These are phyloP conservation scores for Numida meleagris DNA, from an alignment of 2,113 vertebrate genomes.

Conservation along the genomic window DNA sequence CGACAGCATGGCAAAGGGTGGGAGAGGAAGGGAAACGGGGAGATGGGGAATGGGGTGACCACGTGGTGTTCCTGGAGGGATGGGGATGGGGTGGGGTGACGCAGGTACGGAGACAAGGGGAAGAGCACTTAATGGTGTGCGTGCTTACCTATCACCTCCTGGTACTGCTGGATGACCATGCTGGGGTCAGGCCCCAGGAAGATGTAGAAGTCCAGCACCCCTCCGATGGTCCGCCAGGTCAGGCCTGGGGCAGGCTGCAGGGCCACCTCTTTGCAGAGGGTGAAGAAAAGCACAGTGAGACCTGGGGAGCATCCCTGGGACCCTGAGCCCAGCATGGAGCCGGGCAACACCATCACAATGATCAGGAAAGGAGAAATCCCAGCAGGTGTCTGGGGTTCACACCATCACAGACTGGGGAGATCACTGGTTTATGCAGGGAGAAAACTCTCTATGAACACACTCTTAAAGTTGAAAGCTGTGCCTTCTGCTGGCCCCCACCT, in stretches of 20 bases:
- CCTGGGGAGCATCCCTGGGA: background rate
- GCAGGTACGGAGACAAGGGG: background rate
- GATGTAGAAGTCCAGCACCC: constrained; percentile 88
- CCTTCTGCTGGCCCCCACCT: background rate
- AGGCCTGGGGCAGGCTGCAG: constrained; percentile 86
- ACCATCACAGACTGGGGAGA: background rate
- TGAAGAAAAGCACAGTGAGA: background rate
- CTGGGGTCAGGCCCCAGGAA: constrained; percentile 83
- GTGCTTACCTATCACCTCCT: constrained; percentile 85
- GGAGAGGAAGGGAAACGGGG: background rate
- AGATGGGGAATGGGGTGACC: background rate
- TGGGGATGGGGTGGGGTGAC: background rate
- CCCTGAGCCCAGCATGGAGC: fast-evolving
- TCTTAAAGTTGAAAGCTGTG: background rate
- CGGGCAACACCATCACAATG: background rate
- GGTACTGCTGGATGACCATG: constrained; percentile 84
- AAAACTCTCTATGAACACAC: background rate
- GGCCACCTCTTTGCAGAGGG: constrained; percentile 74
- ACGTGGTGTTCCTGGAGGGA: background rate
- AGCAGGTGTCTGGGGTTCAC: background rate
- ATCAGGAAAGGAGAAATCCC: background rate
- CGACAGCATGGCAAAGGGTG: background rate
- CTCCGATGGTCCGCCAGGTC: constrained; percentile 90
- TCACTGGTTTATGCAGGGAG: fast-evolving
- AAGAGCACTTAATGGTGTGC: fast-evolving